Conservation (phyloP, 2,888 invertebrate species). For the Eupsilia transversa region DNA sequence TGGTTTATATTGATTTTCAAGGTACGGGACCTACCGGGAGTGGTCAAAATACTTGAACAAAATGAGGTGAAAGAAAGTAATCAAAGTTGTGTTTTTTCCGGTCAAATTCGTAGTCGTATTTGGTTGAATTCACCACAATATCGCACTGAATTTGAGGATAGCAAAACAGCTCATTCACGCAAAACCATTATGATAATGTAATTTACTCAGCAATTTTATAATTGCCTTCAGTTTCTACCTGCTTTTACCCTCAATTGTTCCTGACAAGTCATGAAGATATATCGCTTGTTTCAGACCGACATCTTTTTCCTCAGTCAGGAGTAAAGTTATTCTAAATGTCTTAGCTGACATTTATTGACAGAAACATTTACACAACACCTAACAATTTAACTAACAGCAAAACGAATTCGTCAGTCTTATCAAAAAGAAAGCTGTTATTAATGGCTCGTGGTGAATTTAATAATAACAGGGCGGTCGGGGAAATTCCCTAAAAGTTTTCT, state of each 20-base stretch:
- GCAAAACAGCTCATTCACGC: constrained; percentile 18
- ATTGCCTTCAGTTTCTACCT: constrained; percentile 28
- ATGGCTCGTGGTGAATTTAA: constrained; percentile 43
- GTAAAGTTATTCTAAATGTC: neutral
- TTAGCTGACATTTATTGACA: neutral
- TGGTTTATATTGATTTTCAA: constrained; percentile 30
- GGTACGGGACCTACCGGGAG: neutral
- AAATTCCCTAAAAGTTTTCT: constrained; percentile 68
- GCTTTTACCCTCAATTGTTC: constrained; percentile 24
- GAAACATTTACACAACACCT: constrained; percentile 25
- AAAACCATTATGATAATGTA: constrained; percentile 54
- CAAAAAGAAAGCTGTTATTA: constrained; percentile 47
- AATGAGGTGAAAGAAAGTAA: too few relatives aligned
- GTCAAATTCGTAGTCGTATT: neutral
- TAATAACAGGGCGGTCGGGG: constrained; percentile 56
- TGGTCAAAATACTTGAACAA: neutral
- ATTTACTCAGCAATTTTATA: constrained; percentile 49
- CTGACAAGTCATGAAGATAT: constrained; percentile 30
- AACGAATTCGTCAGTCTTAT: constrained; percentile 35
- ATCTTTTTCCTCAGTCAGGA: constrained; percentile 13
- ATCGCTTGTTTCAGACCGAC: constrained; percentile 13
- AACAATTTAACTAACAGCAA: constrained; percentile 24
- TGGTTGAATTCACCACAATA: constrained; percentile 3
- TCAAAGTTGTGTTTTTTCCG: neutral
- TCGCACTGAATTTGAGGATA: constrained; percentile 1